Evolutionary conservation across 2,797 vertebrate species (phyloP).

Genomic region (Pantherophis vulpinus): DNA sequence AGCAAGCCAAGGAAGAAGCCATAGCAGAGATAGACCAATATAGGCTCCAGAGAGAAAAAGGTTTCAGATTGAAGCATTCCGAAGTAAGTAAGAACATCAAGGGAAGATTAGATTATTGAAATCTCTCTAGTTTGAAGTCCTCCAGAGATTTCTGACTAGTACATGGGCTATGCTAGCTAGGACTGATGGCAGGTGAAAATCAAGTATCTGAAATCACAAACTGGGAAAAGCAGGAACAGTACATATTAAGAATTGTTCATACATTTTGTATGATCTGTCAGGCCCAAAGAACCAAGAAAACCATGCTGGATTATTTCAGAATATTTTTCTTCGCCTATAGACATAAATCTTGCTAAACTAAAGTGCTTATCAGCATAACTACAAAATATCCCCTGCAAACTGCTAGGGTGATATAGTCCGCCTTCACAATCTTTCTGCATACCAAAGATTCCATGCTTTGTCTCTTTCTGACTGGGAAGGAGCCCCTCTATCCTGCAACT

Average conservation of each 20-base stretch:
- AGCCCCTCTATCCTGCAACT: background rate
- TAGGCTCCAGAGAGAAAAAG: conserved; percentile 70
- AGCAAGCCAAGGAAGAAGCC: conserved; percentile 77
- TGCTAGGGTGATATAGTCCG: background rate
- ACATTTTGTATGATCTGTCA: background rate
- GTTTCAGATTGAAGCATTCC: conserved; percentile 68
- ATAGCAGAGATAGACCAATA: conserved; percentile 71
- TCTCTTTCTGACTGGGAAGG: background rate
- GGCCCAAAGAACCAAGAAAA: background rate
- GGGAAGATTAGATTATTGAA: background rate
- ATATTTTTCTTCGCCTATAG: background rate
- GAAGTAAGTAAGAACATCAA: conserved; percentile 56
- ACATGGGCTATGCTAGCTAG: background rate
- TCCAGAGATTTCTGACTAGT: background rate
- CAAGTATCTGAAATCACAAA: too few relatives aligned
- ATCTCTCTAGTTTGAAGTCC: background rate
- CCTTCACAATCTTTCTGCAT: background rate
- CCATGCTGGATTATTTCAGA: background rate
- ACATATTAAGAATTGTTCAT: background rate
- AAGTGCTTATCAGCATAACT: background rate
- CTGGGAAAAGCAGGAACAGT: background rate
- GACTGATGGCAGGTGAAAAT: background rate
- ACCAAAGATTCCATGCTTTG: background rate
- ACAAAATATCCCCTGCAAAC: background rate
- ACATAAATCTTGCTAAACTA: background rate